Percentiles rank a stretch among this genome's conserved stretches.
Conservation (phyloP, 2,888 invertebrate species). For the Drosophila flavopinicola region DNA sequence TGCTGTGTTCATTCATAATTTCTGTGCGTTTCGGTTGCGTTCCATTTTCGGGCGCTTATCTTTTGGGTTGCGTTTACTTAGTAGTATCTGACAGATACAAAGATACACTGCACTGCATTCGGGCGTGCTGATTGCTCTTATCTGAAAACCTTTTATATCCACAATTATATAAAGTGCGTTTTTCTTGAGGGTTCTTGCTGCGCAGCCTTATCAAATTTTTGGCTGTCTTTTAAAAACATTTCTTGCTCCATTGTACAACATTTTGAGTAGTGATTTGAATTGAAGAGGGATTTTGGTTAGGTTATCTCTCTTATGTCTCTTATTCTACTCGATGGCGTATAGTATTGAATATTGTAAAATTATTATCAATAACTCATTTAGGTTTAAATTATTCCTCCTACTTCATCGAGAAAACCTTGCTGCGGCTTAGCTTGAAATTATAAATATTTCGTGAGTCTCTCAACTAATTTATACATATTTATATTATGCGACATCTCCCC, state of each 20-base stretch:
- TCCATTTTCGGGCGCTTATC: slow-evolving; percentile 47
- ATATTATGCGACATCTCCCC: slow-evolving; percentile 1
- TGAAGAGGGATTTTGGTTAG: not conserved
- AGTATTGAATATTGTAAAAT: no score
- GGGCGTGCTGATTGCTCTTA: slow-evolving; percentile 41
- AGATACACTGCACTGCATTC: slow-evolving; percentile 22
- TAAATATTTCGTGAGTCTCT: no score
- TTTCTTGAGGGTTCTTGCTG: slow-evolving; percentile 32
- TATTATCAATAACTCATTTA: not conserved
- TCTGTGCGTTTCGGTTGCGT: slow-evolving; percentile 25
- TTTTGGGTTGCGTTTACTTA: slow-evolving; percentile 17
- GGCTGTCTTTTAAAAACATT: slow-evolving; percentile 45
- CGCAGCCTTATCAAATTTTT: slow-evolving; percentile 13
- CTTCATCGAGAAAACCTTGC: no score
- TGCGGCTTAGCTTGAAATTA: no score
- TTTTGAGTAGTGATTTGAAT: slow-evolving; percentile 1
- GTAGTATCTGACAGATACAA: slow-evolving; percentile 46
- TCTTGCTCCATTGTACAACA: slow-evolving; percentile 27
- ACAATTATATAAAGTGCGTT: slow-evolving; percentile 2
- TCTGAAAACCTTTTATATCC: slow-evolving; percentile 16
- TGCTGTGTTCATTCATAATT: slow-evolving; percentile 53
- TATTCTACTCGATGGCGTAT: no score
- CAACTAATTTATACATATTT: not conserved
- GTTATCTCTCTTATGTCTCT: no score
- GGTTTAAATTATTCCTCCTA: no score